These are phyloP conservation scores for Drosophila rufa DNA, from an alignment of 1,140 invertebrate genomes.

Conservation along the genomic window DNA sequence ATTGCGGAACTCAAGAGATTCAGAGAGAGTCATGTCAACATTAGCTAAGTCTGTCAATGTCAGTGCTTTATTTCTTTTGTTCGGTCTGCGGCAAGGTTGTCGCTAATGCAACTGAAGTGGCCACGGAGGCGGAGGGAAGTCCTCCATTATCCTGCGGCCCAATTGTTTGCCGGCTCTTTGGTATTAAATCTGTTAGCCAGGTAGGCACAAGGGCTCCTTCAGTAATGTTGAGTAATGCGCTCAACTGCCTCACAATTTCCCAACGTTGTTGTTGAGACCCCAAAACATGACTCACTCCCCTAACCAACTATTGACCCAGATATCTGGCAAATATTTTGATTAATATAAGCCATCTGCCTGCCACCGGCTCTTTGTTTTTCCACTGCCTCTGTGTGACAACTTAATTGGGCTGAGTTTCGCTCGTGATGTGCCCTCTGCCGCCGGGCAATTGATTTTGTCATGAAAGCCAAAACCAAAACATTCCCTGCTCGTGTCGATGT, in stretches of 20 bases:
- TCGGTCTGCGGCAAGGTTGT: constrained; percentile 26
- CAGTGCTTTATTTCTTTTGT: constrained; percentile 40
- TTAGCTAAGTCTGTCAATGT: constrained; percentile 36
- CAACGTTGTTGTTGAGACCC: neutral
- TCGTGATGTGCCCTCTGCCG: constrained; percentile 21
- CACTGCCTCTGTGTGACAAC: constrained; percentile 33
- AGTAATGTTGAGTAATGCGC: constrained; percentile 15
- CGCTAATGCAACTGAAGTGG: constrained; percentile 25
- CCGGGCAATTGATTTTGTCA: constrained; percentile 59
- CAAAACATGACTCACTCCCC: constrained; percentile 11
- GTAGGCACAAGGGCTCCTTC: constrained; percentile 13
- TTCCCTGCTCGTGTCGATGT: constrained; percentile 18
- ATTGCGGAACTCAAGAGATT: constrained; percentile 19
- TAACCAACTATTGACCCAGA: constrained; percentile 10
- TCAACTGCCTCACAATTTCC: constrained; percentile 1
- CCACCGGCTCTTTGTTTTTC: constrained; percentile 7
- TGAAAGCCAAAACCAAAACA: constrained; percentile 48
- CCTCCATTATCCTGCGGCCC: constrained; percentile 30
- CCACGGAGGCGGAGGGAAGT: constrained; percentile 1
- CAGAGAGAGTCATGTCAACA: constrained; percentile 28
- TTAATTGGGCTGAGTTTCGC: constrained; percentile 47
- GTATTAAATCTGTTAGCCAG: constrained; percentile 9
- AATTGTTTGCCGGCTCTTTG: constrained; percentile 25
- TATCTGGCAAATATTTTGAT: constrained; percentile 18
- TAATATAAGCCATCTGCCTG: constrained; percentile 1